Evolutionary conservation across 2,113 vertebrate species (phyloP), one percentile per base, ranked within the genome.

Genomic region (Pygoscelis antarcticus): DNA sequence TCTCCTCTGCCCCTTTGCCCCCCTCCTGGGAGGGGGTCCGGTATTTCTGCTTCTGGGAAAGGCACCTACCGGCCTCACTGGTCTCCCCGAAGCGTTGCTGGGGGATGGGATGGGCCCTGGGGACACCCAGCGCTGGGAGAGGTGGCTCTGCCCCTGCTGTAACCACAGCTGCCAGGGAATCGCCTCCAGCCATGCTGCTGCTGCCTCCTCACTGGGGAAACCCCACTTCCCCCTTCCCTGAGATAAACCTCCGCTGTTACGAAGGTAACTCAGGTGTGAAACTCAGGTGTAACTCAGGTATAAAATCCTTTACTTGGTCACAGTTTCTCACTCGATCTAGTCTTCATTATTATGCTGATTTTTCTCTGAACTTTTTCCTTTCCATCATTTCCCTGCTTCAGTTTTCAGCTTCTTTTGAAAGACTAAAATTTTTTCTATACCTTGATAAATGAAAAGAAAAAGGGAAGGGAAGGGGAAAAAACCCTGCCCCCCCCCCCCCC

Each of bases 401-500:
- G 6, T 75, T 92, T 93, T 55, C 40, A 85, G 17, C 18, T 62
- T 52, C 25, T 58, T 90, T 83, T 74, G 32, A 76, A 83, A 79
- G 26, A 81, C 3, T 16, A 52, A 16, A 26, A 1, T 11, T 49
- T 46, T 55, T 62, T 13, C 32, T 81, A 5, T 62, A 23, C 9
- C 55, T n/a, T 38, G 22, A 42, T 23, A 54, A 1, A 29, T 2
- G 49, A 60, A 54, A 44, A n/a, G n/a, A 10, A 4, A 19, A 46
- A n/a, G 20, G 51, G 19, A 14, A 44, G 52, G 66, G 23, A 16
- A 30, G 8, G 4, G 4, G 30, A 17, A 22, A 42, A 20, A 0
- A 0, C 3, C 44, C 32, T n/a, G 9, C 36, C 2, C 4, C 7
- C 3, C 8, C 22, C 13, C 3, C 47, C 13, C 7, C 36, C 36